Evolutionary conservation across 2,888 invertebrate genomes (phyloP).

Genomic region (Orthosia gothica): DNA sequence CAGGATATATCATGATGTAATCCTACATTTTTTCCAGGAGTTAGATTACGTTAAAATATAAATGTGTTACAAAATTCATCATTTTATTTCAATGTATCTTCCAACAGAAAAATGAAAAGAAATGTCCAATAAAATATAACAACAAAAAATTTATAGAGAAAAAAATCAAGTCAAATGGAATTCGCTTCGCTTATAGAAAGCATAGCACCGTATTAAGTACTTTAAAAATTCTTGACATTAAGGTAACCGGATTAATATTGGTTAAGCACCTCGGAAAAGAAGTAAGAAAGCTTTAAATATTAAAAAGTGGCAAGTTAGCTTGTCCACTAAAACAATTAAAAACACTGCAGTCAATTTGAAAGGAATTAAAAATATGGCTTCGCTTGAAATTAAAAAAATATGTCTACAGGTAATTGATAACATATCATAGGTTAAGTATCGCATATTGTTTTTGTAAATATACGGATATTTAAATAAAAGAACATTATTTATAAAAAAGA

Average conservation of each 20-base stretch:
- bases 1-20: neutral
- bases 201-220: neutral
- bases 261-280: constrained; percentile 6
- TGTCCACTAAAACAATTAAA: constrained; percentile 18
- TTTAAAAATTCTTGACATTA: neutral
- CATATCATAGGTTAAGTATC: constrained; percentile 76
- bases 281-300: constrained; percentile 38
- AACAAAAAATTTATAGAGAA: neutral
- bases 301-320: neutral
- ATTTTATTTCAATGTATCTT: neutral
- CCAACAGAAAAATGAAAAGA: neutral
- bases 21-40: neutral
- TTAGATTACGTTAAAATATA: neutral
- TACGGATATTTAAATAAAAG: constrained; percentile 51
- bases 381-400: constrained; percentile 45
- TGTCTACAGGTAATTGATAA: constrained; percentile 74
- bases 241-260: neutral
- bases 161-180: neutral
- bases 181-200: constrained; percentile 7
- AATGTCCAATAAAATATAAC: neutral
- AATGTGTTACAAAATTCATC: constrained; percentile 6
- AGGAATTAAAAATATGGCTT: constrained; percentile 47
- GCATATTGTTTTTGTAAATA: constrained; percentile 58
- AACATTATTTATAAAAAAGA: constrained; percentile 45
- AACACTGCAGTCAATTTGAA: constrained; percentile 63